These are phyloP conservation scores for Meloidogyne chitwoodi DNA, from an alignment of 1,140 invertebrate genomes.

Conservation along the genomic window DNA sequence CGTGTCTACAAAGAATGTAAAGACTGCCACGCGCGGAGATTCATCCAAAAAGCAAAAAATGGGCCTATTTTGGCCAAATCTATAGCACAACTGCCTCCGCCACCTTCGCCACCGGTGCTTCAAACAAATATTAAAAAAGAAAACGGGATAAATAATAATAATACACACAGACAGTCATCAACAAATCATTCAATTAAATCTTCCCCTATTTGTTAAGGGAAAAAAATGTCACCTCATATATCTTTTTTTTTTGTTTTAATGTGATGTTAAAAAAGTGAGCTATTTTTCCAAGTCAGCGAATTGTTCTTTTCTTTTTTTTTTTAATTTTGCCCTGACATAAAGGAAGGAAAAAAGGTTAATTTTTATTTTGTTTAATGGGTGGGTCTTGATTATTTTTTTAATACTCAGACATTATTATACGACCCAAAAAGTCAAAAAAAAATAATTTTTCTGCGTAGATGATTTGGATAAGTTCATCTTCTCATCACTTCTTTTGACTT, in stretches of 20 bases:
- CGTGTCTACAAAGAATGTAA: slow-evolving; percentile 11
- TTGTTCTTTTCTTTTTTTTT: no score
- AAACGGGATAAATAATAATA: not conserved
- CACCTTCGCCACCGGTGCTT: not conserved
- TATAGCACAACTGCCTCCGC: slow-evolving; percentile 4
- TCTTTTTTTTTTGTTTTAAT: not conserved
- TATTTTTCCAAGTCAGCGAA: no score
- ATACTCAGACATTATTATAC: no score
- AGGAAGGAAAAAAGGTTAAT: no score
- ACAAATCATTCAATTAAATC: not conserved
- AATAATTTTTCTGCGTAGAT: no score
- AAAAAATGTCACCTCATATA: not conserved
- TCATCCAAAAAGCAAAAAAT: not conserved
- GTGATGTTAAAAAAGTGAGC: not conserved
- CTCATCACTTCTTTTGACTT: not conserved
- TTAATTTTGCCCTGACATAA: no score
- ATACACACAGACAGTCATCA: not conserved
- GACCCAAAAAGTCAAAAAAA: no score
- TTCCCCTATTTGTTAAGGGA: not conserved
- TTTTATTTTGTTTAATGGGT: no score
- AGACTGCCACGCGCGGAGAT: not conserved
- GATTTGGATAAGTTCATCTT: no score
- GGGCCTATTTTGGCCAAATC: not conserved
- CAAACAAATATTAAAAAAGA: not conserved
- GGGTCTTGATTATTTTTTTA: no score